These are phyloP conservation scores for Drosophila pseudoobscura DNA, from an alignment of 1,140 invertebrate species.

Conservation along the genomic window DNA sequence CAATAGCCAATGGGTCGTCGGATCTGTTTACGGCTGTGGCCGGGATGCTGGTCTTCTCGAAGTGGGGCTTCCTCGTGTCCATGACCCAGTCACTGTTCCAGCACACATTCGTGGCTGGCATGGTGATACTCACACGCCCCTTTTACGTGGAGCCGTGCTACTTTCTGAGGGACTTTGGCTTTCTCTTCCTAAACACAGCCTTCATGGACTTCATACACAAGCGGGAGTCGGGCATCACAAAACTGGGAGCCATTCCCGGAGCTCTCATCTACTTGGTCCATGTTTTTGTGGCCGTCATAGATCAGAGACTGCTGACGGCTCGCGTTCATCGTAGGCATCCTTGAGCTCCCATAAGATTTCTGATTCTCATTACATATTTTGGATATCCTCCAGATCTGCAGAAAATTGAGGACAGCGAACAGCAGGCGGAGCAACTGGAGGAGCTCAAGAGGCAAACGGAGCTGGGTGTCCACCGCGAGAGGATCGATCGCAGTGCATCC, in stretches of 20 bases:
- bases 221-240: not conserved
- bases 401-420: too few relatives aligned
- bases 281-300: conserved; percentile 15
- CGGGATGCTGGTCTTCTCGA: not conserved
- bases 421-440: not conserved
- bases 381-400: conserved; percentile 1
- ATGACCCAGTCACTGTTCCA: conserved; percentile 23
- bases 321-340: conserved; percentile 10
- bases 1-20: conserved; percentile 91
- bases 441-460: not conserved
- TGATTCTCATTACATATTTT: not conserved
- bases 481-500: not conserved
- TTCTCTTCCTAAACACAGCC: conserved; percentile 21
- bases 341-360: not conserved
- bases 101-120: conserved; percentile 15
- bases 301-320: conserved; percentile 9
- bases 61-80: not conserved
- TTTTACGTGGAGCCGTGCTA: conserved; percentile 11
- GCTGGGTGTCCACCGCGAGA: not conserved
- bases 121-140: conserved; percentile 26
- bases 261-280: conserved; percentile 14
- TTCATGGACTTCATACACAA: conserved; percentile 35
- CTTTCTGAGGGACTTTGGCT: conserved; percentile 33
- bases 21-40: conserved; percentile 87
- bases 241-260: not conserved